These are phyloP conservation scores for Fragum whitleyi DNA, from an alignment of 2,888 invertebrate species.

Conservation along the genomic window DNA sequence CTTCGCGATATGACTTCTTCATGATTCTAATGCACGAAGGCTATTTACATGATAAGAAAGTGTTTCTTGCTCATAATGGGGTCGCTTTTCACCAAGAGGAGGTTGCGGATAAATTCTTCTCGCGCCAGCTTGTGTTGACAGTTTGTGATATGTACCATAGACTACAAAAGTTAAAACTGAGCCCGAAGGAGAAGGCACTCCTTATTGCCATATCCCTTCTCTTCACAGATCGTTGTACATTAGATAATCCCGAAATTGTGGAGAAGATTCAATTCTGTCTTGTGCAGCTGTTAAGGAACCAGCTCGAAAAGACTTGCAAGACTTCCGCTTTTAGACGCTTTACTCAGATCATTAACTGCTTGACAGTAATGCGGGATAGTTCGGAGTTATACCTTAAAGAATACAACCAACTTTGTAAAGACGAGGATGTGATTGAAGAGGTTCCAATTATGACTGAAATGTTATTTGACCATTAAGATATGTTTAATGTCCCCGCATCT, in stretches of 20 bases:
- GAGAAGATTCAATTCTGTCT: constrained; percentile 52
- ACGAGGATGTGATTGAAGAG: constrained; percentile 50
- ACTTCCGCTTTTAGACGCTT: constrained; percentile 34
- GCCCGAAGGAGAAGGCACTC: constrained; percentile 48
- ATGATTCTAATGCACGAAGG: constrained; percentile 49
- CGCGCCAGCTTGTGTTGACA: constrained; percentile 12
- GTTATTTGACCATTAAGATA: constrained; percentile 37
- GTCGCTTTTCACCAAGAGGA: constrained; percentile 51
- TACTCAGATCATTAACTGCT: constrained; percentile 49
- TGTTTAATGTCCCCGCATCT: background rate
- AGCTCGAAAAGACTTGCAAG: constrained; percentile 24
- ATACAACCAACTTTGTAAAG: constrained; percentile 58
- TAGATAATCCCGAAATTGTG: constrained; percentile 39
- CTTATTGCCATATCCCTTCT: constrained; percentile 43
- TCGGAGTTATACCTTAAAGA: constrained; percentile 52
- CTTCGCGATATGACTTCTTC: constrained; percentile 52
- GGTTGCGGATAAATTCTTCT: constrained; percentile 48
- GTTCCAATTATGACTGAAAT: constrained; percentile 53
- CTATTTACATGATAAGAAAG: constrained; percentile 37
- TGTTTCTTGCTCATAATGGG: constrained; percentile 41
- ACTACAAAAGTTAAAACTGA: constrained; percentile 47
- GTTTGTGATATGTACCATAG: constrained; percentile 30
- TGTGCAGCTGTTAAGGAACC: constrained; percentile 28
- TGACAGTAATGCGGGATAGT: constrained; percentile 40
- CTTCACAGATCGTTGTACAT: constrained; percentile 51